A percentile compares a stretch with the other conserved stretches of the same genome.
Conservation (phyloP, 2,113 vertebrate species). For the Poecilia latipinna region DNA sequence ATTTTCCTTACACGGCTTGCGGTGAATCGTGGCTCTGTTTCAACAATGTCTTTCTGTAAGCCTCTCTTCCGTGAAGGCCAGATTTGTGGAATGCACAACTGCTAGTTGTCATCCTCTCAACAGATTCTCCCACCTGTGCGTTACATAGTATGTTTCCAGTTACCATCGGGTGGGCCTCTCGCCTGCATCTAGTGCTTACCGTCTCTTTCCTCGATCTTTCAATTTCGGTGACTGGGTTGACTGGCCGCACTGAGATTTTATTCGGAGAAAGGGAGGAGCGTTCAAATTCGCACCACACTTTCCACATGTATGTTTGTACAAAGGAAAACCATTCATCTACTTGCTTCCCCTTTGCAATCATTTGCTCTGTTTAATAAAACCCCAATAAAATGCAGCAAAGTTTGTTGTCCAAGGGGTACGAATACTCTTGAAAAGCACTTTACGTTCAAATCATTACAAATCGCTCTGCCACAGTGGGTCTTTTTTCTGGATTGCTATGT, state of each 20-base stretch:
- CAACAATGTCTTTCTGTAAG: not conserved
- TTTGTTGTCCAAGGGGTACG: not conserved
- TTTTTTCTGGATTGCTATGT: not conserved
- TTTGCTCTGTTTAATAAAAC: not conserved
- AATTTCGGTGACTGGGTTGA: not conserved
- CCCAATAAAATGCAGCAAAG: not conserved
- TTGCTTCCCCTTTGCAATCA: not conserved
- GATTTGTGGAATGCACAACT: not conserved
- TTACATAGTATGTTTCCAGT: not conserved
- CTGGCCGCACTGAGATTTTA: not conserved
- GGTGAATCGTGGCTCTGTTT: not conserved
- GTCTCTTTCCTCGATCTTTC: not conserved
- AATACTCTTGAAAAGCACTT: not conserved
- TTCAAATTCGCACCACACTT: not conserved
- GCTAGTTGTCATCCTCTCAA: not conserved
- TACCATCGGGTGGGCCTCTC: not conserved
- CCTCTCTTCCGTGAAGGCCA: not conserved
- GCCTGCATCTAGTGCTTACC: not conserved
- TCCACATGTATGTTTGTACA: not conserved
- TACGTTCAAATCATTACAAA: constrained; percentile 18
- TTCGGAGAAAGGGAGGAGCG: not conserved
- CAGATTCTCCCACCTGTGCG: not conserved
- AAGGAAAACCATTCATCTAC: not conserved
- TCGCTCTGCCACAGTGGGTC: constrained; percentile 5
- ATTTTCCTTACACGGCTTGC: not conserved